These are phyloP conservation scores for Rhynchomys soricoides DNA, from an alignment of 2,113 vertebrate species.

Conservation along the genomic window DNA sequence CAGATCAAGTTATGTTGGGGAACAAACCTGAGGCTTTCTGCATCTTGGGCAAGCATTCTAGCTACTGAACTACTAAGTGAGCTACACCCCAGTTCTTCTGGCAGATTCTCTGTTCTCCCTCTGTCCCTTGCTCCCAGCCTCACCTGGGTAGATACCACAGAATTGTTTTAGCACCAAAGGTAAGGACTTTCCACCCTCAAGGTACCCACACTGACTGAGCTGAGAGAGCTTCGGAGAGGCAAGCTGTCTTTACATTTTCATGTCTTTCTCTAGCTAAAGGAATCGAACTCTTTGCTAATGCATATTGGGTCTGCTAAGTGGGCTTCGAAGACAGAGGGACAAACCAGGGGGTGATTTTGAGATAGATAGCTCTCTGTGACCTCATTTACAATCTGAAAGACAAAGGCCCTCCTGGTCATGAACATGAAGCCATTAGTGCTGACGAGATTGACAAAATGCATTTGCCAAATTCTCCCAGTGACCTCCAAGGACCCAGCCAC, in stretches of 20 bases:
- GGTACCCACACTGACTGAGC: fast-evolving
- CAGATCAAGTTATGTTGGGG: neutral
- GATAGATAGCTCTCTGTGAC: neutral
- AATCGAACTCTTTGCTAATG: neutral
- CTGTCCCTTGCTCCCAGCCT: neutral
- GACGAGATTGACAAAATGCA: neutral
- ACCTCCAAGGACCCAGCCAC: neutral
- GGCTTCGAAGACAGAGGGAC: neutral
- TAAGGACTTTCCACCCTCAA: neutral
- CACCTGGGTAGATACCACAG: neutral
- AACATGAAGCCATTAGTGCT: neutral
- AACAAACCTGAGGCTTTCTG: neutral
- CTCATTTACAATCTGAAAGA: neutral
- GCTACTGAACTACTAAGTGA: neutral
- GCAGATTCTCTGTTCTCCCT: too few relatives aligned
- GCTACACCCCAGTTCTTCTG: neutral
- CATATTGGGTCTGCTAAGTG: neutral
- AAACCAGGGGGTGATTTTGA: neutral
- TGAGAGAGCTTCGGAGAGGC: neutral
- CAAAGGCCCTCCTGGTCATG: neutral
- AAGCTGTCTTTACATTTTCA: neutral
- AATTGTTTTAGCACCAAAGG: neutral
- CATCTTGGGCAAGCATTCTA: neutral
- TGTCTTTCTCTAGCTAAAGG: neutral
- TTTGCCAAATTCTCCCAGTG: neutral